Conservation (phyloP, 1,140 invertebrate genomes). For the Drosophila neocordata region DNA sequence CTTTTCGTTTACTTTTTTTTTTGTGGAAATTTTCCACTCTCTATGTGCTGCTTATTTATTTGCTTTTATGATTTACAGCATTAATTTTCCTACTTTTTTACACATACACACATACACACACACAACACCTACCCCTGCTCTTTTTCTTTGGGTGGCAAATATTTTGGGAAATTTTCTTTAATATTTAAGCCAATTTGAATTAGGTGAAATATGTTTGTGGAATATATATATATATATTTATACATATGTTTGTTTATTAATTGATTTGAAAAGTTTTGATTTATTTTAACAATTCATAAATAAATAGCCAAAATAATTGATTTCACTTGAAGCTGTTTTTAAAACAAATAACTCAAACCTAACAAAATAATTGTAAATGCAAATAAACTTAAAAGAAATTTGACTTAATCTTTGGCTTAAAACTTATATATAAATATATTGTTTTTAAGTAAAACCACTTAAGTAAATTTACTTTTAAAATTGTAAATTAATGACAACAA, state of each 20-base stretch:
- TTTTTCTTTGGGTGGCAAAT: neutral
- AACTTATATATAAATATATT: too few species aligned
- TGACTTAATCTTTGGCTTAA: too few species aligned
- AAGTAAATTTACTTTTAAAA: too few species aligned
- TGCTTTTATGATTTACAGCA: conserved; percentile 52
- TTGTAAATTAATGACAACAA: too few species aligned
- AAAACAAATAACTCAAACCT: neutral
- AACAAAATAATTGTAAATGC: too few species aligned
- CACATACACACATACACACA: neutral
- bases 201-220: conserved; percentile 11
- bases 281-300: neutral
- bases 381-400: too few species aligned
- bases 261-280: neutral
- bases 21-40: conserved; percentile 4
- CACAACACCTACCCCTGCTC: neutral
- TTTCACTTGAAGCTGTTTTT: neutral
- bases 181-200: conserved; percentile 25
- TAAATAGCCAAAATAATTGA: neutral
- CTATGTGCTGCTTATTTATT: conserved; percentile 47
- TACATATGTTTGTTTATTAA: neutral
- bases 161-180: conserved; percentile 9
- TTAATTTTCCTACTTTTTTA: conserved; percentile 32
- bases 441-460: too few species aligned
- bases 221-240: neutral
- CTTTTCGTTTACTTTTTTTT: conserved; percentile 9